Evolutionary conservation across 2,797 vertebrate species (phyloP), one percentile per base, ranked within the genome.

Genomic region (Xenopus petersii): DNA sequence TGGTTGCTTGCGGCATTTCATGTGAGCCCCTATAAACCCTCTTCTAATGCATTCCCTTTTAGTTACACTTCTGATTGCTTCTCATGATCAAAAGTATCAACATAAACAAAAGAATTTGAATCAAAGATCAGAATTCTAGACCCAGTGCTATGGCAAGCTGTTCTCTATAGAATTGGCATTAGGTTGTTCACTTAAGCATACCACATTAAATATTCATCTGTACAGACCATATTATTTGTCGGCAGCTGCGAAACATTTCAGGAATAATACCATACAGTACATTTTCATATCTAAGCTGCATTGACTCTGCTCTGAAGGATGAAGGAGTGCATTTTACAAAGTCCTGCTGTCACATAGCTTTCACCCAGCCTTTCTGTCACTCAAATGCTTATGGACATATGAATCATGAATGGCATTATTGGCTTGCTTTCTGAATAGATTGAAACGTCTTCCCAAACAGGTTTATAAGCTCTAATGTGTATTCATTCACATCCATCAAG

Each of bases 331-430:
- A 69, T 73, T 78, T 67, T 68, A 71, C 67, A 81, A 81, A 83
- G 75, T 80, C 84, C 82, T 47, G 77, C 79, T 61, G 72, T 82
- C 64, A 74, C 75, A 65, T 24, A 82, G 55, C 64, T 65, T 68
- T 83, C 48, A 30, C 5, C 64, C 84, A 69, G 47, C 70, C 80
- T 64, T 21, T 15, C 9, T 74, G 55, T 80, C 81, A 86, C 75
- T 84, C 71, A 81, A 67, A 73, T 74, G 16, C 82, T 84, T 83
- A 81, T 16, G 81, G 69, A 64, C 65, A 78, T 60, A 79, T 79
- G 81, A 12, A 70, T 64, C 72, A 75, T 79, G 81, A 84, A 73
- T 79, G 70, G 61, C 12, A 72, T 82, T 74, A 75, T 79, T 60
- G 79, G 51, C 17, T 74, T 76, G 70, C 11, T 48, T 81, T 30